A percentile compares a stretch with the other conserved stretches of the same genome.
Evolutionary conservation across 2,797 vertebrate genomes (phyloP).

Genomic region (Macroramphosus scolopax): DNA sequence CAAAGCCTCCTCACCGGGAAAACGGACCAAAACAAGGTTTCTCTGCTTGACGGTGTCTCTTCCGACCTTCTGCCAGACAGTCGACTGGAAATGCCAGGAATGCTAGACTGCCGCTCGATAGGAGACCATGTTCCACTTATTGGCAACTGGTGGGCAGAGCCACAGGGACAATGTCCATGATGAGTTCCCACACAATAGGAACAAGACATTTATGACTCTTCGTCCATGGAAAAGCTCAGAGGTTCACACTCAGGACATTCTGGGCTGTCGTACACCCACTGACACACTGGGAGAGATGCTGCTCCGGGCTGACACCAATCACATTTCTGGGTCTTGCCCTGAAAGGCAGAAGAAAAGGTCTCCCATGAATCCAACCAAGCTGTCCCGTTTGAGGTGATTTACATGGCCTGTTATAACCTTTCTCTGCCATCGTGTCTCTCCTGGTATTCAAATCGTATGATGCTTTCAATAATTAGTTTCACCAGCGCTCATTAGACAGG

Average conservation of each 20-base stretch:
- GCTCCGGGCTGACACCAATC: slow-evolving; percentile 50
- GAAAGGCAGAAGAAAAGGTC: slow-evolving; percentile 64
- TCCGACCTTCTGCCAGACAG: slow-evolving; percentile 71
- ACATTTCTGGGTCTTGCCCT: slow-evolving; percentile 64
- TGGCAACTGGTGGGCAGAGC: slow-evolving; percentile 77
- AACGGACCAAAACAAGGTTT: slow-evolving; percentile 63
- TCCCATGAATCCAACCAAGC: slow-evolving; percentile 57
- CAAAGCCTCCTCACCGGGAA: slow-evolving; percentile 58
- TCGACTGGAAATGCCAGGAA: slow-evolving; percentile 83
- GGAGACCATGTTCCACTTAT: slow-evolving; percentile 85
- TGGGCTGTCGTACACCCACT: slow-evolving; percentile 53
- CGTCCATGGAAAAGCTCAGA: slow-evolving; percentile 57
- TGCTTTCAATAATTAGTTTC: slow-evolving; percentile 65
- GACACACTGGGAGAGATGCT: slow-evolving; percentile 52
- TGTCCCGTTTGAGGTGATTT: slow-evolving; percentile 78
- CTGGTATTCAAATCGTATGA: slow-evolving; percentile 41
- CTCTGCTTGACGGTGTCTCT: slow-evolving; percentile 67
- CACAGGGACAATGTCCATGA: slow-evolving; percentile 76
- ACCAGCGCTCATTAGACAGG: slow-evolving; percentile 40
- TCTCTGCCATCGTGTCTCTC: slow-evolving; percentile 61
- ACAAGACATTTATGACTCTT: slow-evolving; percentile 83
- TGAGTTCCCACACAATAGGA: slow-evolving; percentile 83
- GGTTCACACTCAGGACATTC: slow-evolving; percentile 63
- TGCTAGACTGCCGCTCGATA: slow-evolving; percentile 82
- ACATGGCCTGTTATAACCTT: slow-evolving; percentile 75